Conservation (phyloP, 2,797 vertebrate genomes). For the Synaphobranchus kaupii region DNA sequence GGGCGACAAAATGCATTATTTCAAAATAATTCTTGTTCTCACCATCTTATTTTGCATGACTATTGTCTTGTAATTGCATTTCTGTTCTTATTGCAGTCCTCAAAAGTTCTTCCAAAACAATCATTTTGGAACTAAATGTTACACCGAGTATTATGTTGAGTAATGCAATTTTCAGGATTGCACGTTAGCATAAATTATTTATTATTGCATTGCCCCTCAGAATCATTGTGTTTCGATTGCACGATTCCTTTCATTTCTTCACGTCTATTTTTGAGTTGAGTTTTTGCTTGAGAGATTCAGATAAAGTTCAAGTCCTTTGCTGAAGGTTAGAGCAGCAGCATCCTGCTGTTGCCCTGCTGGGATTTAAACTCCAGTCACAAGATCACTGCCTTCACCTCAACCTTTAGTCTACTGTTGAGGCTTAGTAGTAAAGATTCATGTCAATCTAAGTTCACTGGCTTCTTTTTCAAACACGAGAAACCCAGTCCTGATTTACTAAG, state of each 20-base stretch:
- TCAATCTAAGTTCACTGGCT: neutral
- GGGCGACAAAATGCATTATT: neutral
- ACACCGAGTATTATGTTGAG: neutral
- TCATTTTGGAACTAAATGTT: neutral
- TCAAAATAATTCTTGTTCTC: neutral
- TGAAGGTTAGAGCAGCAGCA: neutral
- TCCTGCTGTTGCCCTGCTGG: neutral
- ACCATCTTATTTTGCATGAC: neutral
- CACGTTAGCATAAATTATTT: neutral
- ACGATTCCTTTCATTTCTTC: neutral
- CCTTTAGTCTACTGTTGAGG: neutral
- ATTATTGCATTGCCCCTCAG: neutral
- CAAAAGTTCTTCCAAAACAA: neutral
- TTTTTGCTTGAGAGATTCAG: neutral
- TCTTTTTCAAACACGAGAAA: neutral
- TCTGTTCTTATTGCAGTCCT: neutral
- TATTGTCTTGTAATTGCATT: conserved; percentile 6
- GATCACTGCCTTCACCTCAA: neutral
- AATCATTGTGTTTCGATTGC: neutral
- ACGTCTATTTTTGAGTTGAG: neutral
- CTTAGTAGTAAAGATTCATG: neutral
- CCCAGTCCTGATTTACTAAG: neutral
- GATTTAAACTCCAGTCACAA: neutral
- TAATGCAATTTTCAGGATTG: neutral
- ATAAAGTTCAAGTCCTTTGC: neutral